Evolutionary conservation across 2,888 invertebrate genomes (phyloP).

Genomic region (Atethmia centrago): DNA sequence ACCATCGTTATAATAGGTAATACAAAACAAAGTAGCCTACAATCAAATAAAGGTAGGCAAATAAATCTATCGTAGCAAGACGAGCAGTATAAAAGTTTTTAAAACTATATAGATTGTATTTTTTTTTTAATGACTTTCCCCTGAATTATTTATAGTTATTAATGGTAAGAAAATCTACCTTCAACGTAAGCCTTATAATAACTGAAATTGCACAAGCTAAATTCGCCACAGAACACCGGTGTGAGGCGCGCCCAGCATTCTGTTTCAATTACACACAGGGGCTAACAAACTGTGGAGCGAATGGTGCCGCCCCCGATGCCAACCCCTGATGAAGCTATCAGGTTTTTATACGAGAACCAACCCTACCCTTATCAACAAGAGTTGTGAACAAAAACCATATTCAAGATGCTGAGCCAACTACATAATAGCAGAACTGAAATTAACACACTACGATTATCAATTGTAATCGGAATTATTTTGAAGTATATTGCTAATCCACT

Average conservation of each 20-base stretch:
- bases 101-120: too few relatives aligned
- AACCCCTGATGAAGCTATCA: conserved; percentile 68
- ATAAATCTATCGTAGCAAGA: neutral
- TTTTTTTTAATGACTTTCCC: neutral
- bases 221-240: conserved; percentile 30
- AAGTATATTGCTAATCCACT: too few relatives aligned
- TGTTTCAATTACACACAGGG: conserved; percentile 68
- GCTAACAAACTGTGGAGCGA: conserved; percentile 61
- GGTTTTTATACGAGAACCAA: conserved; percentile 55
- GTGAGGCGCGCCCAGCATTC: conserved; percentile 44
- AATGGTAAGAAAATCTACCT: neutral
- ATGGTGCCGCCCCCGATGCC: conserved; percentile 60
- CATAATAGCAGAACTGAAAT: neutral
- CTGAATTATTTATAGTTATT: neutral
- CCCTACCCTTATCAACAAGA: conserved; percentile 48
- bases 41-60: neutral
- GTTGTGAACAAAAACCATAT: conserved; percentile 3
- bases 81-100: neutral
- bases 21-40: too few relatives aligned
- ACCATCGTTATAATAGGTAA: neutral
- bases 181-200: neutral
- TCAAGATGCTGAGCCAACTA: conserved; percentile 1
- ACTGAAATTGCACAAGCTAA: neutral
- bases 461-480: too few relatives aligned
- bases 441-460: too few relatives aligned